Conservation (phyloP, 2,113 vertebrate species). For the Hepsetus odoe region DNA sequence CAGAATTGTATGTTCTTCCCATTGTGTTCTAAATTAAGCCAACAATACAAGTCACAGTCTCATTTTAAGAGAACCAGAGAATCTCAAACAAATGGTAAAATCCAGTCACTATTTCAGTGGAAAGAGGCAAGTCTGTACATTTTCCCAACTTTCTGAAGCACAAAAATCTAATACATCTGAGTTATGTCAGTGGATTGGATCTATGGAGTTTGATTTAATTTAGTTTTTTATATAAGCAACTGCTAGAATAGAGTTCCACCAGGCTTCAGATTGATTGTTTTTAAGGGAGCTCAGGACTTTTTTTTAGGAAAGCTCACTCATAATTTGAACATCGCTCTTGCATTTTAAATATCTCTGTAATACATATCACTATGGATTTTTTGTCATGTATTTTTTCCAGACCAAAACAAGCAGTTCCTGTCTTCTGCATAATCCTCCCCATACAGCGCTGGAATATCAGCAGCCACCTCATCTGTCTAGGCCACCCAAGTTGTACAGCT, state of each 20-base stretch:
- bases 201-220: background rate
- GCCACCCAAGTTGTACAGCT: conserved; percentile 11
- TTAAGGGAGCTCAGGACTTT: background rate
- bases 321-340: background rate
- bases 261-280: background rate
- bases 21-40: too few relatives aligned
- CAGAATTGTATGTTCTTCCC: too few relatives aligned
- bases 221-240: background rate
- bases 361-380: background rate
- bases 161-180: too few relatives aligned
- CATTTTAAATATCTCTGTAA: background rate
- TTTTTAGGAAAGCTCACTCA: background rate
- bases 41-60: too few relatives aligned
- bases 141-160: too few relatives aligned
- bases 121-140: too few relatives aligned
- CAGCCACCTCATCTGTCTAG: conserved; percentile 37
- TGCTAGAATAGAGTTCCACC: background rate
- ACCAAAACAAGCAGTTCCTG: conserved; percentile 18
- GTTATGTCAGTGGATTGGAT: too few relatives aligned
- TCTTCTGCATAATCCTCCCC: background rate
- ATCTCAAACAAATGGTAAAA: too few relatives aligned
- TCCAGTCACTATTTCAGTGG: too few relatives aligned
- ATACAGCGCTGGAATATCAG: background rate
- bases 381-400: background rate
- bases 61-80: too few relatives aligned